These are phyloP conservation scores for Nothobranchius kuhntae DNA, from an alignment of 2,113 vertebrate species.

Conservation along the genomic window DNA sequence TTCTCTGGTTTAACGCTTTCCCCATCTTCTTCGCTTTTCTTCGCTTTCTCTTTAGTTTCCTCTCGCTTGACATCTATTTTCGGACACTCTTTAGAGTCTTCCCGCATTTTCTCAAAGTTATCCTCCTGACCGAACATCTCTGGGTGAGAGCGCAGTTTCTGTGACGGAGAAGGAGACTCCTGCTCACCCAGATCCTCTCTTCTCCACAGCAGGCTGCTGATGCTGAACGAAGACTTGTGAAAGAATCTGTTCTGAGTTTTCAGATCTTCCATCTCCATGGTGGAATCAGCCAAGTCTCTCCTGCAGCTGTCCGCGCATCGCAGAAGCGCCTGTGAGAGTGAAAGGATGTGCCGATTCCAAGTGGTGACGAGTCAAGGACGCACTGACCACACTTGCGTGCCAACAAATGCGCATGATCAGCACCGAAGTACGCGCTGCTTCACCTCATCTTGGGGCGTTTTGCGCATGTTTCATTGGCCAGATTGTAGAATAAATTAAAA, in stretches of 20 bases:
- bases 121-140: slow-evolving; percentile 24
- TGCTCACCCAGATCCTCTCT: slow-evolving; percentile 57
- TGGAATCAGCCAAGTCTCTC: neutral
- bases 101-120: slow-evolving; percentile 23
- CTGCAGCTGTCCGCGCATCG: neutral
- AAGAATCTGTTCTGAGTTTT: slow-evolving; percentile 56
- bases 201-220: slow-evolving; percentile 77
- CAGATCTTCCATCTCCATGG: slow-evolving; percentile 74
- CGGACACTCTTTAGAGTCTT: slow-evolving; percentile 3
- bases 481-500: neutral
- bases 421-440: slow-evolving; percentile 7
- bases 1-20: slow-evolving; percentile 67
- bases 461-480: neutral
- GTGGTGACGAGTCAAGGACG: slow-evolving; percentile 35
- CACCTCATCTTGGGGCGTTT: neutral
- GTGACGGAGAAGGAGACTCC: slow-evolving; percentile 25
- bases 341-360: slow-evolving; percentile 32
- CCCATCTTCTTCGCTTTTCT: slow-evolving; percentile 12
- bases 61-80: slow-evolving; percentile 29
- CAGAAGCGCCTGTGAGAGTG: slow-evolving; percentile 24
- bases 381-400: slow-evolving; percentile 31
- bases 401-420: slow-evolving; percentile 62
- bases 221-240: slow-evolving; percentile 81
- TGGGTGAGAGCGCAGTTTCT: slow-evolving; percentile 16
- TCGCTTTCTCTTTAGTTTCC: slow-evolving; percentile 15